Evolutionary conservation across 2,113 vertebrate genomes (phyloP), one percentile per base, ranked within the genome.

Genomic region (Aegithalos caudatus): DNA sequence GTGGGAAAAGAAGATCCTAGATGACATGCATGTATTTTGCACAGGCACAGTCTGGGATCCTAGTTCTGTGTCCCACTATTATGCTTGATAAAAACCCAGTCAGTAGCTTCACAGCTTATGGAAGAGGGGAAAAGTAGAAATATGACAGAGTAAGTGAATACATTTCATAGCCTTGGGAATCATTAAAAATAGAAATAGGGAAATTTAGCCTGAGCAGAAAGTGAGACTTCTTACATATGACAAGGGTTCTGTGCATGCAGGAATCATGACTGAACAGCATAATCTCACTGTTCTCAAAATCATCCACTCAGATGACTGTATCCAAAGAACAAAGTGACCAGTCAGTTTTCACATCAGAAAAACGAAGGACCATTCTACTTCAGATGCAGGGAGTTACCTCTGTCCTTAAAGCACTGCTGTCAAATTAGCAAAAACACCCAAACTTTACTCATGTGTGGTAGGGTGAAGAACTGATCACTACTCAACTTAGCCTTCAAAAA

Each of bases 21-120:
- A 69, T 0, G 3, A 24, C 2, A 8, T 0, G 11, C 1, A 4
- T 0, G 12, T 37, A 23, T 31, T 71, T 69, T 57, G 33, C 29
- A 83, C 17, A 61, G 58, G 40, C 50, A 42, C 33, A 23, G 18
- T 44, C 84, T 71, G 40, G 14, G 45, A 79, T 81, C 37, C 61
- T 38, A 54, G 15, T 19, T 19, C 2, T 67, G 38, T 4, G 13
- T 37, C 44, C 60, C 54, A 71, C 21, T 38, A 6, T 9, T 31
- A 67, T 4, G 11, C 9, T 48, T 54, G 64, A 53, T 37, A 81
- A 85, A 87, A 94, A 44, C 5, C 10, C 40, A 56, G 33, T 67
- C 31, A 76, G 54, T 33, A 77, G 37, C 8, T 77, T 92, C 58
- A 28, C 19, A 60, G 37, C 25, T 78, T 78, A 66, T 0, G 4